Percentiles rank a stretch among this genome's conserved stretches.
These are phyloP conservation scores for Diarsia mendica DNA, from an alignment of 2,888 invertebrate species.

Conservation along the genomic window DNA sequence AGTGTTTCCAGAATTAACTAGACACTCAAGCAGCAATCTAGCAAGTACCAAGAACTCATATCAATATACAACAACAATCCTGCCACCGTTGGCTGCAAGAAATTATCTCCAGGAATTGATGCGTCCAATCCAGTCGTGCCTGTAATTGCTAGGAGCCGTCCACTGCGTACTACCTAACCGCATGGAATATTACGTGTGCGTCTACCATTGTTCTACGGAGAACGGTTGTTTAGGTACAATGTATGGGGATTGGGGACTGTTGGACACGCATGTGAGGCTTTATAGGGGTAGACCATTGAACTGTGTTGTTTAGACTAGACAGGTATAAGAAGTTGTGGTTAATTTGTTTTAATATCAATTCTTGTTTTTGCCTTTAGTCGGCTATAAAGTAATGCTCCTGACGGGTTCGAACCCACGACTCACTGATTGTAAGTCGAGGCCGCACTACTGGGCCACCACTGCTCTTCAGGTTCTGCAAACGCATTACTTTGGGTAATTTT, in stretches of 20 bases:
- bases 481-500: too few relatives aligned
- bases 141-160: slow-evolving; percentile 20
- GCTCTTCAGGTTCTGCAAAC: too few relatives aligned
- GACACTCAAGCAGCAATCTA: background rate
- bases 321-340: too few relatives aligned
- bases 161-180: slow-evolving; percentile 6
- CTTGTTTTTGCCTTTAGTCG: too few relatives aligned
- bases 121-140: slow-evolving; percentile 3
- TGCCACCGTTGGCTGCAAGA: background rate
- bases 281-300: background rate
- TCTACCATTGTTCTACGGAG: slow-evolving; percentile 15
- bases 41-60: background rate
- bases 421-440: too few relatives aligned
- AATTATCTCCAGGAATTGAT: slow-evolving; percentile 5
- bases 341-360: too few relatives aligned
- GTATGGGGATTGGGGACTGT: background rate
- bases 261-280: background rate
- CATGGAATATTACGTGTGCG: slow-evolving; percentile 20
- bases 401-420: too few relatives aligned
- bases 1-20: background rate
- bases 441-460: too few relatives aligned
- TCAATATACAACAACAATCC: background rate
- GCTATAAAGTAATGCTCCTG: too few relatives aligned
- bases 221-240: slow-evolving; percentile 1
- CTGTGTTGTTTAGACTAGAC: background rate